Conservation (phyloP, 2,113 vertebrate genomes). For the Acanthochromis polyacanthus region DNA sequence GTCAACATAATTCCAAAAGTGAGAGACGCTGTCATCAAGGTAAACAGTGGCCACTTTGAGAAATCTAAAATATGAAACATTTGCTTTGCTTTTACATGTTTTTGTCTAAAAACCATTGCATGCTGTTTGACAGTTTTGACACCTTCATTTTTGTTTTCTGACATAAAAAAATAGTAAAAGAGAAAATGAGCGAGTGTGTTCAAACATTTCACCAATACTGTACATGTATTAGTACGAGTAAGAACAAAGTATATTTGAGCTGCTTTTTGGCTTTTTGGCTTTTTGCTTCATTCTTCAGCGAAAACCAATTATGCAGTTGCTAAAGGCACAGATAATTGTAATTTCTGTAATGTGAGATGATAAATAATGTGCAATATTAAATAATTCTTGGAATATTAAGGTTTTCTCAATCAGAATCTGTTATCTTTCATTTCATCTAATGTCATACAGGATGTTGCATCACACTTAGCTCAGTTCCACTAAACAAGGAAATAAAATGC, state of each 20-base stretch:
- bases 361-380: neutral
- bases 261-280: no score
- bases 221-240: no score
- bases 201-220: neutral
- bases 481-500: slow-evolving; percentile 1
- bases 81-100: no score
- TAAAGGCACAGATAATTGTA: no score
- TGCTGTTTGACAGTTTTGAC: neutral
- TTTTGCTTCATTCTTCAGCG: no score
- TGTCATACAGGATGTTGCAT: neutral
- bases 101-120: no score
- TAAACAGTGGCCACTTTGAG: neutral
- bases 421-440: neutral
- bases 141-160: neutral
- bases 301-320: no score
- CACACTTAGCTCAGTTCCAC: slow-evolving; percentile 18
- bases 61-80: neutral
- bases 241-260: no score
- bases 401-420: neutral
- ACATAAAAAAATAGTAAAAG: neutral
- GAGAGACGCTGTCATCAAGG: no score
- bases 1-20: no score
- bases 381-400: neutral
- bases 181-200: no score
- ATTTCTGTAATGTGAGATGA: neutral